Conservation (phyloP, 35 echinoderm and acorn worm genomes). For the Apostichopus japonicus region DNA sequence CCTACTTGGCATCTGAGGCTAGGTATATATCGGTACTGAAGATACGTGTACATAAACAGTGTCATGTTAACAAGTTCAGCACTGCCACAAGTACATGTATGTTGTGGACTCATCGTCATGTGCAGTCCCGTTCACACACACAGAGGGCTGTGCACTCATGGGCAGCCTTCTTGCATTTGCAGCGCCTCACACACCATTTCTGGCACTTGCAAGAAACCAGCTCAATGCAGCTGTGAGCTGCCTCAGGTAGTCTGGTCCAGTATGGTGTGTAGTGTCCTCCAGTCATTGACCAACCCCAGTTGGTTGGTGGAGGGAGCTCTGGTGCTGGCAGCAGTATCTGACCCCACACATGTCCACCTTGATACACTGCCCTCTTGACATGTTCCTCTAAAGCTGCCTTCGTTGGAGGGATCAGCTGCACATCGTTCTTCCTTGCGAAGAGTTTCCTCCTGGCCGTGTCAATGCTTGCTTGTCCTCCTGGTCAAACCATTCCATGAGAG, state of each 20-base stretch:
- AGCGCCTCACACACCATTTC: background rate
- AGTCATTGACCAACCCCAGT: slow-evolving; percentile 33
- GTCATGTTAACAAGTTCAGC: too few species aligned
- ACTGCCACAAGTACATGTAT: too few species aligned
- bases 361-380: slow-evolving; percentile 1
- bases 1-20: too few species aligned
- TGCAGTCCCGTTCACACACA: too few species aligned
- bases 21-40: too few species aligned
- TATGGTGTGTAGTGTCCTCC: background rate
- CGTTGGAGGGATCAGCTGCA: slow-evolving; percentile 5
- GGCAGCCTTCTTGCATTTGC: slow-evolving; percentile 1
- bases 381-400: background rate
- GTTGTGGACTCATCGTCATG: too few species aligned
- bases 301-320: background rate
- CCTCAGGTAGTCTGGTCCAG: slow-evolving; percentile 26
- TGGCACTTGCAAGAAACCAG: too few species aligned
- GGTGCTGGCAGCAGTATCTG: background rate
- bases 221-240: background rate
- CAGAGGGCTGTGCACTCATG: slow-evolving; percentile 17
- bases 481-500: background rate
- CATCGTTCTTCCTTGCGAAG: background rate
- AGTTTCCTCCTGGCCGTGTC: background rate
- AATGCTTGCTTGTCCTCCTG: background rate
- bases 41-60: too few species aligned
- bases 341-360: background rate